A percentile compares a stretch with the other conserved stretches of the same genome.
Evolutionary conservation across 2,888 invertebrate species (phyloP).

Genomic region (Melitaea athalia): DNA sequence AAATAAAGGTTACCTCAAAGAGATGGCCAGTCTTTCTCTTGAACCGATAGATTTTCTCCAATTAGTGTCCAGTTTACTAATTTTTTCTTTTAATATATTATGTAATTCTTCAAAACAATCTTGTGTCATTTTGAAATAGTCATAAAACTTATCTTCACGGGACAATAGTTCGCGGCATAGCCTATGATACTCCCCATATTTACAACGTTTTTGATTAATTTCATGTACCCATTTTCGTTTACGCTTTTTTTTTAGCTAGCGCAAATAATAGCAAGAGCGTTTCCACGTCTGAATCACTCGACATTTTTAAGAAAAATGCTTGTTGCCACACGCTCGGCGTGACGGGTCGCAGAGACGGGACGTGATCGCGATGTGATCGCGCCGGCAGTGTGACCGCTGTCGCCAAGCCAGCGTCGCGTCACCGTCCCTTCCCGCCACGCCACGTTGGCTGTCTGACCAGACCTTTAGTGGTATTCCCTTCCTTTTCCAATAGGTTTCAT

Average conservation of each 20-base stretch:
- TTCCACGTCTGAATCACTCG: constrained; percentile 15
- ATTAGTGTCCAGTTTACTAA: constrained; percentile 8
- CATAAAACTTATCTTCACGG: constrained; percentile 12
- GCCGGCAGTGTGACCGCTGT: constrained; percentile 6
- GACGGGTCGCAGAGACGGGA: too few relatives aligned
- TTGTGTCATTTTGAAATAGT: constrained; percentile 5
- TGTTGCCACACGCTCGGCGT: constrained; percentile 6
- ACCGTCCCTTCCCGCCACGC: not conserved
- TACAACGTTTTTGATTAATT: constrained; percentile 8
- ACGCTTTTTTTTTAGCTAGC: constrained; percentile 10
- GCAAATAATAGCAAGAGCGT: constrained; percentile 8
- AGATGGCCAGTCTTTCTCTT: constrained; percentile 14
- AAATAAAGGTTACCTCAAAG: constrained; percentile 6
- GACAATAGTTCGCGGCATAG: constrained; percentile 8
- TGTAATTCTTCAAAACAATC: constrained; percentile 14
- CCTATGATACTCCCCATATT: constrained; percentile 14
- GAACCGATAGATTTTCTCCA: constrained; percentile 5
- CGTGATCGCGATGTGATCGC: not conserved
- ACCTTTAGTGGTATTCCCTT: too few relatives aligned
- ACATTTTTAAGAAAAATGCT: constrained; percentile 5
- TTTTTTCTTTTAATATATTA: constrained; percentile 8
- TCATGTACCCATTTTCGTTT: constrained; percentile 13
- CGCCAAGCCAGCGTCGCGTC: constrained; percentile 5
- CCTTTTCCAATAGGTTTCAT: too few relatives aligned
- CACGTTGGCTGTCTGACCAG: too few relatives aligned